Conservation (phyloP, 2,888 invertebrate genomes). For the Aleiodes leptofemur region DNA sequence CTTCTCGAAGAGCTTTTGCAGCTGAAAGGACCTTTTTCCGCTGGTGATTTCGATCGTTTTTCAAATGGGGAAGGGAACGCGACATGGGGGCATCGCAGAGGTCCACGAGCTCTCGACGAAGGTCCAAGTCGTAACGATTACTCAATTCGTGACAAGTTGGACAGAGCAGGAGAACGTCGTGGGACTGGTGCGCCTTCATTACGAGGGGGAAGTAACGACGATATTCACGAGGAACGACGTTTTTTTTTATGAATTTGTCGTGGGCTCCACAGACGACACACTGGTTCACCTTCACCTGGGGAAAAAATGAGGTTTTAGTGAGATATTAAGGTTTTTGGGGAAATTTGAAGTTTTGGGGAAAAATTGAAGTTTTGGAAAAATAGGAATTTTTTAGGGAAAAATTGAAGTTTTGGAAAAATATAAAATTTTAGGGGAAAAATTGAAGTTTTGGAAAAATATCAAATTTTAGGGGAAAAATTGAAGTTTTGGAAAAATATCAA, state of each 20-base stretch:
- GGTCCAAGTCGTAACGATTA: slow-evolving; percentile 79
- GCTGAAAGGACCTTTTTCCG: slow-evolving; percentile 79
- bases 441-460: too few relatives aligned
- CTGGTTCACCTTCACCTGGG: slow-evolving; percentile 80
- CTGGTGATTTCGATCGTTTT: slow-evolving; percentile 66
- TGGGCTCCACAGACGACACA: slow-evolving; percentile 87
- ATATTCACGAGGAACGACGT: slow-evolving; percentile 90
- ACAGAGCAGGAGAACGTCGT: slow-evolving; percentile 87
- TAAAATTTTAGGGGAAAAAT: too few relatives aligned
- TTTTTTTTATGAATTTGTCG: slow-evolving; percentile 85
- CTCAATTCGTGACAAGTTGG: slow-evolving; percentile 83
- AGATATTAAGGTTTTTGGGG: too few relatives aligned
- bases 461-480: too few relatives aligned
- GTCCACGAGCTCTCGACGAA: slow-evolving; percentile 79
- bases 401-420: too few relatives aligned
- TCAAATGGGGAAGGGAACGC: slow-evolving; percentile 60
- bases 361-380: too few relatives aligned
- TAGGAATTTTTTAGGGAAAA: too few relatives aligned
- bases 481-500: too few relatives aligned
- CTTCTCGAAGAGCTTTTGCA: slow-evolving; percentile 78
- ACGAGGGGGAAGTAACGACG: slow-evolving; percentile 85
- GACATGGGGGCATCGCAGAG: slow-evolving; percentile 81
- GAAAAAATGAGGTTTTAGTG: too few relatives aligned
- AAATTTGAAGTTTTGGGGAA: too few relatives aligned
- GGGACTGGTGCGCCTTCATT: slow-evolving; percentile 88